Conservation (phyloP, 2,113 vertebrate species). For the Tiliqua scincoides region DNA sequence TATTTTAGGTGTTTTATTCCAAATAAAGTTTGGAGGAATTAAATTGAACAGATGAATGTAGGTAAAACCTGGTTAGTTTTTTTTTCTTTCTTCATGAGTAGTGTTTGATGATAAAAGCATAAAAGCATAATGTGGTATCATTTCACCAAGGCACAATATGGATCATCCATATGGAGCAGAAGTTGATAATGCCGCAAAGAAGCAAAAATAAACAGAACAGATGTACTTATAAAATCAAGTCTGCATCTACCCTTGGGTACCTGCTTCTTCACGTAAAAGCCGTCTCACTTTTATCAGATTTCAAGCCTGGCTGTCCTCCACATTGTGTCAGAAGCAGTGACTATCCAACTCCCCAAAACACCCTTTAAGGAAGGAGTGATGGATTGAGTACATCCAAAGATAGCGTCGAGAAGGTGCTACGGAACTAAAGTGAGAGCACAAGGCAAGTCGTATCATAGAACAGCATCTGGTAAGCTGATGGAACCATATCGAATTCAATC, state of each 20-base stretch:
- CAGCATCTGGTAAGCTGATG: slow-evolving; percentile 13
- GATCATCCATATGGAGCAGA: slow-evolving; percentile 84
- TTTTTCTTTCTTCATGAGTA: slow-evolving; percentile 64
- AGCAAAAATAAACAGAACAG: slow-evolving; percentile 86
- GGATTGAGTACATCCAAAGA: slow-evolving; percentile 14
- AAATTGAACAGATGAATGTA: slow-evolving; percentile 83
- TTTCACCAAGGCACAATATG: slow-evolving; percentile 83
- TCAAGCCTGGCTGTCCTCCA: slow-evolving; percentile 54
- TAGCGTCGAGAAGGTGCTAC: not conserved
- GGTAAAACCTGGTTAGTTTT: slow-evolving; percentile 83
- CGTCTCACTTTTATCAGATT: slow-evolving; percentile 71
- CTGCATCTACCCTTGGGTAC: slow-evolving; percentile 77
- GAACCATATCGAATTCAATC: not conserved
- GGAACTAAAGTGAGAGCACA: not conserved
- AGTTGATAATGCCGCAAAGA: slow-evolving; percentile 79
- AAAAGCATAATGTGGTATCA: slow-evolving; percentile 82
- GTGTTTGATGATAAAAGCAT: slow-evolving; percentile 86
- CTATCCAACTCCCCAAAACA: not conserved
- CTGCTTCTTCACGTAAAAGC: slow-evolving; percentile 75
- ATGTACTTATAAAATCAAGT: slow-evolving; percentile 82
- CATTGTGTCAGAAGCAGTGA: slow-evolving; percentile 44
- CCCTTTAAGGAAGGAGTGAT: slow-evolving; percentile 17
- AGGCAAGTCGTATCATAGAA: slow-evolving; percentile 1
- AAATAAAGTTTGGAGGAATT: slow-evolving; percentile 83
- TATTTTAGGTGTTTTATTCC: slow-evolving; percentile 84